Conservation (phyloP, 2,888 invertebrate genomes). For the Drosophila mayaguana region DNA sequence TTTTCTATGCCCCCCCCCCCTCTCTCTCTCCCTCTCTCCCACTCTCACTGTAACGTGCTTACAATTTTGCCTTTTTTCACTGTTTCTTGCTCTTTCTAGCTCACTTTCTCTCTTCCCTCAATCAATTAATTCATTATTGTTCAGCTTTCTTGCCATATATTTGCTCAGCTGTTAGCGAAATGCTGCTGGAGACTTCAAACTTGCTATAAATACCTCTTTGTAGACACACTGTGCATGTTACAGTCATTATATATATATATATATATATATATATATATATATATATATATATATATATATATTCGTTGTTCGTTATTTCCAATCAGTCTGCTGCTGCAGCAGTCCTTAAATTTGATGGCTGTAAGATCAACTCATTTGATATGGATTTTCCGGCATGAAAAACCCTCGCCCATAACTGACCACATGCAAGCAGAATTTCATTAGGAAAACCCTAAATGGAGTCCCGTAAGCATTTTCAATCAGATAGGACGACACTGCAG, state of each 20-base stretch:
- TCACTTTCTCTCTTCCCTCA: background rate
- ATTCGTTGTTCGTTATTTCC: background rate
- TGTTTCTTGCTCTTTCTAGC: background rate
- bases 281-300: background rate
- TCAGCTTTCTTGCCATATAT: slow-evolving; percentile 6
- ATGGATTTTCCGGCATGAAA: slow-evolving; percentile 8
- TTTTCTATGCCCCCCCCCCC: no score
- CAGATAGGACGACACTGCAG: slow-evolving; percentile 24
- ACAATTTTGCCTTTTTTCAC: no score
- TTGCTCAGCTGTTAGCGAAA: slow-evolving; percentile 5
- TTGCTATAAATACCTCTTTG: background rate
- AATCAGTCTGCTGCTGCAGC: slow-evolving; percentile 4
- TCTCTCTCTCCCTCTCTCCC: background rate
- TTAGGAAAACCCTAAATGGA: slow-evolving; percentile 20
- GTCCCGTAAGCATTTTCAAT: slow-evolving; percentile 17
- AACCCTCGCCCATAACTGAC: slow-evolving; percentile 8
- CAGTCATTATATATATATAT: background rate
- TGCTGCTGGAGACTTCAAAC: background rate
- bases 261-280: background rate
- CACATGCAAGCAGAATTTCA: slow-evolving; percentile 14
- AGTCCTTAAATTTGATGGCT: slow-evolving; percentile 14
- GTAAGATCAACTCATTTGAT: slow-evolving; percentile 30
- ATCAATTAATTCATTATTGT: background rate
- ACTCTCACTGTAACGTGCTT: background rate
- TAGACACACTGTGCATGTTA: background rate